phyloP scores from a whole-genome alignment of 2,797 vertebrate genomes.

The Spinus pinus region DNA sequence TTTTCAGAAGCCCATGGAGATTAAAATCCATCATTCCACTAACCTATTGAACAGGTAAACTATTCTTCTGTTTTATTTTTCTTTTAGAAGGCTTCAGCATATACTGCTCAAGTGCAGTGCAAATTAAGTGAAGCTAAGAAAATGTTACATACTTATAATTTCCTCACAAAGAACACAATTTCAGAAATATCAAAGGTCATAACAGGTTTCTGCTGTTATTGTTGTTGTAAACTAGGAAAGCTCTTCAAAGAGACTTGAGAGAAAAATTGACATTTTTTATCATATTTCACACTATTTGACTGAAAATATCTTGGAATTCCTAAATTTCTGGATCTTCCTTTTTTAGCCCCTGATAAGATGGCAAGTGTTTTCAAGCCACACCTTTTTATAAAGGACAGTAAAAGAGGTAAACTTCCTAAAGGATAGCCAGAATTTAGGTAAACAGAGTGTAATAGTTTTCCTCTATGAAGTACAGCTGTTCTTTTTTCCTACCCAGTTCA shows the following conservation, averaged over 20 bases:
- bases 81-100: neutral
- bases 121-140: neutral
- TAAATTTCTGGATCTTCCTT: neutral
- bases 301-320: neutral
- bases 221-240: neutral
- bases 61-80: neutral
- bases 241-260: neutral
- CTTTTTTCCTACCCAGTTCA: neutral
- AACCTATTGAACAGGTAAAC: neutral
- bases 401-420: neutral
- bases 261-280: neutral
- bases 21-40: neutral
- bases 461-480: neutral
- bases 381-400: neutral
- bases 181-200: neutral
- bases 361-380: neutral
- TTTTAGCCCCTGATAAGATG: neutral
- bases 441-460: neutral
- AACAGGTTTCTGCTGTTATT: neutral
- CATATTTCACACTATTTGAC: neutral
- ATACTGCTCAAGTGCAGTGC: neutral
- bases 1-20: neutral
- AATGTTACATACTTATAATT: neutral
- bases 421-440: neutral
- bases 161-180: neutral